Conservation (phyloP, 2,888 invertebrate species). For the Brassicogethes aeneus region DNA sequence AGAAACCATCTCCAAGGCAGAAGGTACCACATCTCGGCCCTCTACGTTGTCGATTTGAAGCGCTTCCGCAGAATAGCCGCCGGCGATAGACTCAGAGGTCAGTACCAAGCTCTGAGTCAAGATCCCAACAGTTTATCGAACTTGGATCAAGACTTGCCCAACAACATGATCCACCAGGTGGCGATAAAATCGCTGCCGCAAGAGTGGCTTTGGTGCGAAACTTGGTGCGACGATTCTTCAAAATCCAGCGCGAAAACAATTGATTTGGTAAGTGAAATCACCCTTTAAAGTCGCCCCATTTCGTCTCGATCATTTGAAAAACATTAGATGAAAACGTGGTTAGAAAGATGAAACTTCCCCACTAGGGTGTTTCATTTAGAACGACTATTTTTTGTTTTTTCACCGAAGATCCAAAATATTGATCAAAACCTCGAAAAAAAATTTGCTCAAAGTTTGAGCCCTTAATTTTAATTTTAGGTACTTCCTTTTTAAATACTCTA, state of each 20-base stretch:
- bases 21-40: constrained; percentile 90
- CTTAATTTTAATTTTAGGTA: no score
- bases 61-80: constrained; percentile 96
- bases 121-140: constrained; percentile 99
- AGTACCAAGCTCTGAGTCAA: constrained; percentile 97
- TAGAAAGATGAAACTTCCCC: no score
- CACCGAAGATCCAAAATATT: no score
- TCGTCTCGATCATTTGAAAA: no score
- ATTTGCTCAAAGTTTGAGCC: no score
- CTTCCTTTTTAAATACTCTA: no score
- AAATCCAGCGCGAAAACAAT: constrained; percentile 93
- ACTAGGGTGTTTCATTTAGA: no score
- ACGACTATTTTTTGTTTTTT: no score
- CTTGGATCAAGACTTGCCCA: constrained; percentile 86
- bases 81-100: constrained; percentile 93
- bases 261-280: constrained; percentile 64
- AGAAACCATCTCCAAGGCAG: constrained; percentile 92
- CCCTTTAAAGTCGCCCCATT: not conserved
- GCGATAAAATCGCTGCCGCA: constrained; percentile 96
- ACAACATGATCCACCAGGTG: constrained; percentile 99
- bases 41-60: constrained; percentile 96
- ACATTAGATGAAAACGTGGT: no score
- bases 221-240: constrained; percentile 92
- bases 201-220: constrained; percentile 99
- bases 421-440: no score